phyloP scores from a whole-genome alignment of 2,797 vertebrate species.

The Propithecus perrieri region DNA sequence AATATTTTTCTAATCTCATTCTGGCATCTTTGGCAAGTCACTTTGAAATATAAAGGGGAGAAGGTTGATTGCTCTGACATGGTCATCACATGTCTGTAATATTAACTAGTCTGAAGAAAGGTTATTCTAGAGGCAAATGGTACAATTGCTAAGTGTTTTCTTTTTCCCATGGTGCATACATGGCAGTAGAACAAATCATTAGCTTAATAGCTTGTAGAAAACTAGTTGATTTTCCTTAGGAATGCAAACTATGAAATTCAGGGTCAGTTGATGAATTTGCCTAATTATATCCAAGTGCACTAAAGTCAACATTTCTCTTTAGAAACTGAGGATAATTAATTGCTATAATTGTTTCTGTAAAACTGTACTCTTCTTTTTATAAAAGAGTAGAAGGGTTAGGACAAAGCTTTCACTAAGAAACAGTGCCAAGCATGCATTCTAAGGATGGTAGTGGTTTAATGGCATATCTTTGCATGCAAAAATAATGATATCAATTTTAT shows the following conservation, averaged over 20 bases:
- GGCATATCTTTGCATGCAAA: not conserved
- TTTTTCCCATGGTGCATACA: not conserved
- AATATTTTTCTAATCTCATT: constrained; percentile 68
- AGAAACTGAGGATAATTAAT: constrained; percentile 43
- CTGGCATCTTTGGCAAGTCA: constrained; percentile 64
- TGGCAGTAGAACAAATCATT: not conserved
- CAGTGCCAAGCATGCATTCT: not conserved
- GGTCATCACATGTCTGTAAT: not conserved
- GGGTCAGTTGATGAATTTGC: constrained; percentile 24
- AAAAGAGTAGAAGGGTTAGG: not conserved
- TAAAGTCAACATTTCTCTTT: constrained; percentile 39
- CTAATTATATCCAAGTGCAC: not conserved
- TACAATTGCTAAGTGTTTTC: not conserved
- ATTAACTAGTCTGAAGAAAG: not conserved
- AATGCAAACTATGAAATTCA: constrained; percentile 2
- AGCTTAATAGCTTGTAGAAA: not conserved
- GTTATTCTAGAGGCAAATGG: not conserved
- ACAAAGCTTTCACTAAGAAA: not conserved
- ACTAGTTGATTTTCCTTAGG: constrained; percentile 25
- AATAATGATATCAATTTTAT: not conserved
- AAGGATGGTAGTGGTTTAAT: not conserved
- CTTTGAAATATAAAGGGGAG: constrained; percentile 50
- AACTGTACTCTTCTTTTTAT: not conserved
- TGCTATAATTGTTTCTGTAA: not conserved
- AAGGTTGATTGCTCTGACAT: constrained; percentile 7